Percentiles rank a stretch among this genome's conserved stretches.
Evolutionary conservation across 53 echinoderm and acorn worm genomes (phyloP).

Genomic region (Holothuria leucospilota): DNA sequence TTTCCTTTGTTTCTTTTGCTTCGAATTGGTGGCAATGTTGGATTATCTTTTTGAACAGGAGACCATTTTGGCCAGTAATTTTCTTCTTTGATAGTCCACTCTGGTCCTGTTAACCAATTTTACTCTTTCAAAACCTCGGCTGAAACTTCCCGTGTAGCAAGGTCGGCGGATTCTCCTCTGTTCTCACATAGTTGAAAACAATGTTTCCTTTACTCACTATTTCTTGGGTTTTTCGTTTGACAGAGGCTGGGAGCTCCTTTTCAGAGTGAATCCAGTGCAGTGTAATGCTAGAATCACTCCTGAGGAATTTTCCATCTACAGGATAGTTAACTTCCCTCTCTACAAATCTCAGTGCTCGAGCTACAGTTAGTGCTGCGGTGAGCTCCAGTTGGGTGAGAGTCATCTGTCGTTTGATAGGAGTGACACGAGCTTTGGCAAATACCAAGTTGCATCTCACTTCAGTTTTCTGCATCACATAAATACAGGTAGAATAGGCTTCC

Average conservation of each 20-base stretch:
- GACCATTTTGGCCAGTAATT: too few species aligned
- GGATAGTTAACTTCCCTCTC: not conserved
- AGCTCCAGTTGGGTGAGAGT: slow-evolving; percentile 1
- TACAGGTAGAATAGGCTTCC: slow-evolving; percentile 5
- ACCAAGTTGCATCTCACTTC: not conserved
- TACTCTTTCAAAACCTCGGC: too few species aligned
- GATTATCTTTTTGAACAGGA: too few species aligned
- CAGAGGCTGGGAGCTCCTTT: not conserved
- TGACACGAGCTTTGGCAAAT: not conserved
- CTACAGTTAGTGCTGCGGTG: slow-evolving; percentile 1
- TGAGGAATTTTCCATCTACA: not conserved
- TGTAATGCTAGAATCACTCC: not conserved
- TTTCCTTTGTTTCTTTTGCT: not conserved
- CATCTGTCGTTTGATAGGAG: slow-evolving; percentile 19
- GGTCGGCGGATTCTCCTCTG: too few species aligned
- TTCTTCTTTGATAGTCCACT: too few species aligned
- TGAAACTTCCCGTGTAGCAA: too few species aligned
- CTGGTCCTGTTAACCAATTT: too few species aligned
- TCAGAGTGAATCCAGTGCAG: slow-evolving; percentile 6
- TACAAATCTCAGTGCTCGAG: not conserved
- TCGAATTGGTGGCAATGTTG: not conserved
- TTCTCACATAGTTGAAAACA: too few species aligned
- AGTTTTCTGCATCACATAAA: slow-evolving; percentile 11
- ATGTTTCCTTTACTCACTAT: too few species aligned
- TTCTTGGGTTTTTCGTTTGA: too few species aligned